Percentiles rank a stretch among this genome's conserved stretches.
Conservation (phyloP, 2,797 vertebrate genomes). For the Chanos chanos region DNA sequence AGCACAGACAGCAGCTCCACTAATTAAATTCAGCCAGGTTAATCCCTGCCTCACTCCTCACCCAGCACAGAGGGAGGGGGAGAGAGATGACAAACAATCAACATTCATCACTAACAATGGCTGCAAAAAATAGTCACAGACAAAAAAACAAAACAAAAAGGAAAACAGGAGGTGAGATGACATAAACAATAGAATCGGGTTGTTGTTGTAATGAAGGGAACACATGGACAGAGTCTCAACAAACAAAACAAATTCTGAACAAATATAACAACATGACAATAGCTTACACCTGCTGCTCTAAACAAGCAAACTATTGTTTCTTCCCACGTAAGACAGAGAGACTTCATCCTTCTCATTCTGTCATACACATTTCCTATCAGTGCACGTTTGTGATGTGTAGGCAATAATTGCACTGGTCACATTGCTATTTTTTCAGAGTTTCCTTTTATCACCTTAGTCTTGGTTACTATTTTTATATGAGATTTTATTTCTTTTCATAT, state of each 20-base stretch:
- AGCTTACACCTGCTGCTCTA: slow-evolving; percentile 25
- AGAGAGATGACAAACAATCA: slow-evolving; percentile 57
- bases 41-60: slow-evolving; percentile 86
- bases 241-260: slow-evolving; percentile 31
- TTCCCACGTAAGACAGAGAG: neutral
- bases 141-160: slow-evolving; percentile 31
- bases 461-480: no score
- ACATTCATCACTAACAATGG: slow-evolving; percentile 49
- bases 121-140: slow-evolving; percentile 18
- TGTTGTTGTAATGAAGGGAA: slow-evolving; percentile 29
- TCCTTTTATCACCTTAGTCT: no score
- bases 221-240: slow-evolving; percentile 29
- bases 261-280: slow-evolving; percentile 5
- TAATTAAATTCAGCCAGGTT: slow-evolving; percentile 96
- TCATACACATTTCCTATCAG: no score
- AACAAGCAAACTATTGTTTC: slow-evolving; percentile 25
- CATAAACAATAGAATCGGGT: slow-evolving; percentile 19
- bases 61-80: slow-evolving; percentile 50
- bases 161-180: slow-evolving; percentile 34
- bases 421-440: no score
- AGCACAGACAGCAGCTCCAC: slow-evolving; percentile 67
- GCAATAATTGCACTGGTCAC: no score
- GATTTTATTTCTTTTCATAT: no score
- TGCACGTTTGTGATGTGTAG: no score
- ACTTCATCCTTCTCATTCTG: no score